A percentile compares a stretch with the other conserved stretches of the same genome.
Evolutionary conservation across 2,888 invertebrate genomes (phyloP).

Genomic region (Tortrix viridana): DNA sequence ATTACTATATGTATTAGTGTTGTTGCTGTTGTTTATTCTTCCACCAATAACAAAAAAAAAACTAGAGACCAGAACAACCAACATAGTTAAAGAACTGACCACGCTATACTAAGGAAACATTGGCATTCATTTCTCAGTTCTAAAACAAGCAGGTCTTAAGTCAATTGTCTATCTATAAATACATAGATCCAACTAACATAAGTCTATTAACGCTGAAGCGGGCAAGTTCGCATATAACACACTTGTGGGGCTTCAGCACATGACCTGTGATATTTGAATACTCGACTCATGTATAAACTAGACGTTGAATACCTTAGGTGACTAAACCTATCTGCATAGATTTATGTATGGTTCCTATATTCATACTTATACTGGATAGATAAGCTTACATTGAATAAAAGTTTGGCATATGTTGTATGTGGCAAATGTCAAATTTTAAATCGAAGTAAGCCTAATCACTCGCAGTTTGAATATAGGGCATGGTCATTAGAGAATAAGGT

Average conservation of each 20-base stretch:
- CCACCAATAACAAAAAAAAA: neutral
- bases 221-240: slow-evolving; percentile 6
- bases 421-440: no score
- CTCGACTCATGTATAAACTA: neutral
- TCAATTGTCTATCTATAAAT: slow-evolving; percentile 68
- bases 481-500: no score
- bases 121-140: slow-evolving; percentile 29
- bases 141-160: slow-evolving; percentile 47
- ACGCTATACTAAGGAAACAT: slow-evolving; percentile 4
- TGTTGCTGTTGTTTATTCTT: no score
- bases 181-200: slow-evolving; percentile 41
- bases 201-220: slow-evolving; percentile 24
- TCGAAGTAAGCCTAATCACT: no score
- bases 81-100: neutral
- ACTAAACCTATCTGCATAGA: no score
- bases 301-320: neutral
- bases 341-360: no score
- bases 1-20: no score
- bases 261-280: slow-evolving; percentile 31
- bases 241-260: slow-evolving; percentile 29
- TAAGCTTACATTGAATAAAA: no score
- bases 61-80: neutral
- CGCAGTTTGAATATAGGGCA: no score
- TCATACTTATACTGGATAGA: no score
- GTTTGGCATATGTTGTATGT: no score